These are phyloP conservation scores for Antennarius striatus DNA, from an alignment of 2,113 vertebrate genomes.

Conservation along the genomic window DNA sequence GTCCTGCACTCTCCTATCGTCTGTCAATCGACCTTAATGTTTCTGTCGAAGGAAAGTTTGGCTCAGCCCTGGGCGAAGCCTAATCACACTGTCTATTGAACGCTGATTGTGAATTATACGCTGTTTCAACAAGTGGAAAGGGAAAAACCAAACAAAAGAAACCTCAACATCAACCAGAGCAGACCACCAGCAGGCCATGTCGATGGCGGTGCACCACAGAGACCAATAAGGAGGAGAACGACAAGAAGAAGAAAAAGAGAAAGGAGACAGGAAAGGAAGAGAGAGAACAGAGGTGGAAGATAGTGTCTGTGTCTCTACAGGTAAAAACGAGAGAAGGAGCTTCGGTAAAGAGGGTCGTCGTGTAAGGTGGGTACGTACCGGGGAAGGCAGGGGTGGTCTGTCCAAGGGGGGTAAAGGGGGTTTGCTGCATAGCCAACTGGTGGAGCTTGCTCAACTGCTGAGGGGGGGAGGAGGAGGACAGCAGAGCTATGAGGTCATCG, in stretches of 20 bases:
- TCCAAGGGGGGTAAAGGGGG: slow-evolving; percentile 99
- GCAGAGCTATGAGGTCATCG: slow-evolving; percentile 98
- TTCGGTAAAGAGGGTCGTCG: slow-evolving; percentile 84
- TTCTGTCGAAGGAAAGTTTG: slow-evolving; percentile 3
- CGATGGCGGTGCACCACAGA: slow-evolving; percentile 67
- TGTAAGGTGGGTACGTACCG: slow-evolving; percentile 95
- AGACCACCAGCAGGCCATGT: slow-evolving; percentile 84
- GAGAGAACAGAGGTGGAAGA: slow-evolving; percentile 66
- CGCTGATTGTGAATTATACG: background rate
- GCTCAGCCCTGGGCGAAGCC: slow-evolving; percentile 29
- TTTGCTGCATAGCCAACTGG: slow-evolving; percentile 99
- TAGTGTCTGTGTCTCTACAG: slow-evolving; percentile 84
- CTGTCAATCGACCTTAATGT: slow-evolving; percentile 20
- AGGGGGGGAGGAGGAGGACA: slow-evolving; percentile 95
- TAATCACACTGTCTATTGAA: background rate
- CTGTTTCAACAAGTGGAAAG: slow-evolving; percentile 11
- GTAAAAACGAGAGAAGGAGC: slow-evolving; percentile 90
- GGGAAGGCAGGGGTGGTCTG: slow-evolving; percentile 99
- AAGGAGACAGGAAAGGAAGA: slow-evolving; percentile 59
- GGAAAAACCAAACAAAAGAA: slow-evolving; percentile 47
- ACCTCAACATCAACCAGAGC: slow-evolving; percentile 76
- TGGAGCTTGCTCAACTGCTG: slow-evolving; percentile 99
- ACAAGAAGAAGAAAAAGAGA: slow-evolving; percentile 65
- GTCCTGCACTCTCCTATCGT: slow-evolving; percentile 11
- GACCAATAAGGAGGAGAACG: slow-evolving; percentile 59